phyloP scores from a whole-genome alignment of 1,140 invertebrate species.

The Homarus americanus region DNA sequence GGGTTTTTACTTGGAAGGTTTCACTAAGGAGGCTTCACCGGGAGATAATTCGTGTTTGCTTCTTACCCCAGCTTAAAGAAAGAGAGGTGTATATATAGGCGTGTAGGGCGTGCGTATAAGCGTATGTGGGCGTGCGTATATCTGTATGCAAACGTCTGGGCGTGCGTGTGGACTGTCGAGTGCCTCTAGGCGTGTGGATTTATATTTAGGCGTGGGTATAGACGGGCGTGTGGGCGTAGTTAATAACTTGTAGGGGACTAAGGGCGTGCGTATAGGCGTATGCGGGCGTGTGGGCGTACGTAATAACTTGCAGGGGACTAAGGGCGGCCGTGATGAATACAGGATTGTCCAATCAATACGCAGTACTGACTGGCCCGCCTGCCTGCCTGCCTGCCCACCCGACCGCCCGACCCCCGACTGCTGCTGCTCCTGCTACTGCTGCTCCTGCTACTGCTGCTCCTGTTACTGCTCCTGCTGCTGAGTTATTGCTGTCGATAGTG shows the following conservation, averaged over 20 bases:
- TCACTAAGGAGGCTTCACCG: too few species aligned
- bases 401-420: too few species aligned
- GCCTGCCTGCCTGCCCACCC: background rate
- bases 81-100: background rate
- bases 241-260: too few species aligned
- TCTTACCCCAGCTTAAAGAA: too few species aligned
- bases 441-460: background rate
- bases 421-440: background rate
- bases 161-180: too few species aligned
- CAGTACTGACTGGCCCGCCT: background rate
- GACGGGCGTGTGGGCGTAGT: too few species aligned
- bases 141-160: too few species aligned
- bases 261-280: background rate
- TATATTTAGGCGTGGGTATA: too few species aligned
- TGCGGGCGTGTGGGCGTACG: background rate
- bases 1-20: too few species aligned
- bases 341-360: slow-evolving; percentile 15
- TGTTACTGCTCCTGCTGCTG: background rate
- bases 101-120: background rate
- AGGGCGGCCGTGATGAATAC: background rate
- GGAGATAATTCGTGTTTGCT: too few species aligned
- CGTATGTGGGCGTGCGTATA: background rate
- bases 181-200: too few species aligned
- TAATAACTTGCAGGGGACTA: background rate
- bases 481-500: background rate